Conservation (phyloP, 2,888 invertebrate genomes). For the Archips xylosteana region DNA sequence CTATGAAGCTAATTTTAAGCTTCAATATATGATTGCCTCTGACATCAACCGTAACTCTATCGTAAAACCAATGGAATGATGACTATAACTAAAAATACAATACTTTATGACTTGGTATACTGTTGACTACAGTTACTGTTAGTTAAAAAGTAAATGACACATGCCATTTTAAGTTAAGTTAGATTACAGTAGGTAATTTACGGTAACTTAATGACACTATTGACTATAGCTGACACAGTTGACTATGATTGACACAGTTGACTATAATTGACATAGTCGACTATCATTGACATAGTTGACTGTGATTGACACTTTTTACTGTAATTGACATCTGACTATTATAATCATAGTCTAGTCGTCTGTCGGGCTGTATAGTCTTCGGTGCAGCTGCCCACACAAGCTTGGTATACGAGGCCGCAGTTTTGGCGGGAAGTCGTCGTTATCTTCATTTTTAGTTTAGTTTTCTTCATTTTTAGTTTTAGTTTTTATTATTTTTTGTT, state of each 20-base stretch:
- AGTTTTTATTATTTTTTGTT: conserved; percentile 43
- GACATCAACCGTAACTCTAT: not conserved
- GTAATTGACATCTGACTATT: not conserved
- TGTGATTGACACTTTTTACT: not conserved
- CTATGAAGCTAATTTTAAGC: not conserved
- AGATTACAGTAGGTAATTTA: too few species aligned
- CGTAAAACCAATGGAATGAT: not conserved
- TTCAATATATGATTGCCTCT: too few species aligned
- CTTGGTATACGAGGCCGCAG: conserved; percentile 85
- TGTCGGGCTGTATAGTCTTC: conserved; percentile 57
- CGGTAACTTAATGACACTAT: too few species aligned
- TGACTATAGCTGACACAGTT: too few species aligned
- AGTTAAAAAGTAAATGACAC: too few species aligned
- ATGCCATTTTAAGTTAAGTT: too few species aligned
- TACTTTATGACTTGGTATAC: not conserved
- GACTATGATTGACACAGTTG: not conserved
- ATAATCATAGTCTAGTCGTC: conserved; percentile 23
- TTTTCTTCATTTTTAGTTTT: conserved; percentile 45
- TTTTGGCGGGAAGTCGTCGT: conserved; percentile 79
- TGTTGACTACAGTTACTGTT: too few species aligned
- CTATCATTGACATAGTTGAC: not conserved
- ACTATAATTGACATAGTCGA: not conserved
- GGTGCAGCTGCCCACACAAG: conserved; percentile 73
- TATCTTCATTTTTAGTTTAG: conserved; percentile 52
- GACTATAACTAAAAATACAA: too few species aligned